Percentiles rank a stretch among this genome's conserved stretches.
These are phyloP conservation scores for Excalfactoria chinensis DNA, from an alignment of 2,113 vertebrate species.

Conservation along the genomic window DNA sequence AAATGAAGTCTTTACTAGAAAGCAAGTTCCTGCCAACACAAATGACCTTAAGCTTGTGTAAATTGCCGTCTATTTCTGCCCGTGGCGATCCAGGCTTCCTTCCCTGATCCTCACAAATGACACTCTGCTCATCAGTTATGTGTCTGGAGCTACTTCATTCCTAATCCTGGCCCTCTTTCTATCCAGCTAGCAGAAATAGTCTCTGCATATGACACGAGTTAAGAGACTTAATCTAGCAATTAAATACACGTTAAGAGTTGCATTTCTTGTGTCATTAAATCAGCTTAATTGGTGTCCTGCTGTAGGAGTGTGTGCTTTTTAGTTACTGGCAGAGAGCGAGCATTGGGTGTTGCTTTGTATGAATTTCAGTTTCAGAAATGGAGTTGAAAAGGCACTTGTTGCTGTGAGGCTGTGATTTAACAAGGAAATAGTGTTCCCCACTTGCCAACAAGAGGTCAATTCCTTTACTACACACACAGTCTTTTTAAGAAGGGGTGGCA, in stretches of 20 bases:
- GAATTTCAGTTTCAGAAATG: background rate
- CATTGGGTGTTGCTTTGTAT: background rate
- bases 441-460: background rate
- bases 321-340: background rate
- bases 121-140: background rate
- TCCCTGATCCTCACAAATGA: background rate
- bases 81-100: background rate
- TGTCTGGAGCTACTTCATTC: background rate
- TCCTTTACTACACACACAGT: background rate
- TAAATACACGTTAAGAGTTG: background rate
- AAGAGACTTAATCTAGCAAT: slow-evolving; percentile 14
- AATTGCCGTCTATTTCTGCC: background rate
- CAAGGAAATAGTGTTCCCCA: background rate
- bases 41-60: background rate
- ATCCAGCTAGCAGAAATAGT: background rate
- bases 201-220: background rate
- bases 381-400: background rate
- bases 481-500: background rate
- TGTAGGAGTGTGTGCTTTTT: slow-evolving; percentile 11
- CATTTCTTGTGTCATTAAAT: slow-evolving; percentile 15
- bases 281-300: slow-evolving; percentile 38
- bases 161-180: background rate
- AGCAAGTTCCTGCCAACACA: background rate
- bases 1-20: background rate
- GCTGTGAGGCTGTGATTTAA: background rate